These are phyloP conservation scores for Solenopsis fugax DNA, from an alignment of 1,140 invertebrate genomes.

Conservation along the genomic window DNA sequence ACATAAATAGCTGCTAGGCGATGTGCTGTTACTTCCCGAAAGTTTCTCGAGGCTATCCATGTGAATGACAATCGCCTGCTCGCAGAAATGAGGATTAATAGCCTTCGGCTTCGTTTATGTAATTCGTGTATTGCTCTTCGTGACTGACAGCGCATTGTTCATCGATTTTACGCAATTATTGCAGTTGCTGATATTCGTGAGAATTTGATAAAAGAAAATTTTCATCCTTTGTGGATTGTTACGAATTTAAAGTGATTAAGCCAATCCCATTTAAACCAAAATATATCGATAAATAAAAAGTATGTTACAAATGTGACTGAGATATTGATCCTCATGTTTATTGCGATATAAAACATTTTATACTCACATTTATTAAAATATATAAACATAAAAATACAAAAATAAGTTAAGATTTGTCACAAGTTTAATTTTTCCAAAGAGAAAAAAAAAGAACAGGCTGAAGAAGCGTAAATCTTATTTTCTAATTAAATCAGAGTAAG, in stretches of 20 bases:
- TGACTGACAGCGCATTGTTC: background rate
- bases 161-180: constrained; percentile 18
- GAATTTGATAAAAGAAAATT: background rate
- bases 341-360: too few species aligned
- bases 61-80: constrained; percentile 29
- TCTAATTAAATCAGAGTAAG: background rate
- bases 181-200: background rate
- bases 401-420: background rate
- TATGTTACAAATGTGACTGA: background rate
- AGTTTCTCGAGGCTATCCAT: constrained; percentile 45
- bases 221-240: too few species aligned
- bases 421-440: background rate
- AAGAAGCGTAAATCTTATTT: background rate
- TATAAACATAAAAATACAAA: too few species aligned
- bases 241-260: background rate
- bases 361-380: too few species aligned
- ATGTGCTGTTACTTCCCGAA: constrained; percentile 50
- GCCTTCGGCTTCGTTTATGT: constrained; percentile 45
- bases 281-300: background rate
- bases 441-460: background rate
- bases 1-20: constrained; percentile 47
- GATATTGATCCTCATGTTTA: background rate
- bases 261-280: background rate
- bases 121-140: constrained; percentile 6
- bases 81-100: constrained; percentile 30